Conservation (phyloP, 2,888 invertebrate species). For the Ganaspis brasiliensis region DNA sequence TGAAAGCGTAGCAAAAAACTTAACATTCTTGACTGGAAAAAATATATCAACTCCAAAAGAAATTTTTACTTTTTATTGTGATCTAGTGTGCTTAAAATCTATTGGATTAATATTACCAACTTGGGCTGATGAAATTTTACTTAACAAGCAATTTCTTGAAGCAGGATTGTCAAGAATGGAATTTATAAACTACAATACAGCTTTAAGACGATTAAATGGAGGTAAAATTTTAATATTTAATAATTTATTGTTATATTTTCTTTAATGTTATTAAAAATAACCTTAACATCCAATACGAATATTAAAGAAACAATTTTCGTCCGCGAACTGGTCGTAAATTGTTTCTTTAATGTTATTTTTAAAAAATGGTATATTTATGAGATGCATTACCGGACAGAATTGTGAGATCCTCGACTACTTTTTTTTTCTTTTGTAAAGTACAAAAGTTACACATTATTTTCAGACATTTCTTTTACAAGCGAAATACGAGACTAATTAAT, state of each 20-base stretch:
- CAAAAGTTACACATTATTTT: no score
- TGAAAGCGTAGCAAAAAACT: conserved; percentile 14
- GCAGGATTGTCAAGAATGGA: conserved; percentile 82
- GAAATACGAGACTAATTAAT: no score
- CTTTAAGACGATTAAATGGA: conserved; percentile 82
- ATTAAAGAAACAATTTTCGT: no score
- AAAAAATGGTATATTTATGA: no score
- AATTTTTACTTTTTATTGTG: conserved; percentile 61
- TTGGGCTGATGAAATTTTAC: conserved; percentile 82
- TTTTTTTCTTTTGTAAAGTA: no score
- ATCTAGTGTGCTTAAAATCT: conserved; percentile 77
- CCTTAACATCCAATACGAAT: no score
- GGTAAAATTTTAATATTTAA: conserved; percentile 74
- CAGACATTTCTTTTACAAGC: no score
- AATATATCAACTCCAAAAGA: not conserved
- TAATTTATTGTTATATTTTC: not conserved
- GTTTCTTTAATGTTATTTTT: no score
- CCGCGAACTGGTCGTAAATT: no score
- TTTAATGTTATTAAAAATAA: no score
- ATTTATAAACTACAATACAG: conserved; percentile 82
- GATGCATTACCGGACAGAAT: no score
- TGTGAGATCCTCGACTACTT: no score
- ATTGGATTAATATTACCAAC: conserved; percentile 82
- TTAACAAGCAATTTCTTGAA: conserved; percentile 82
- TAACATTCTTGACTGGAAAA: conserved; percentile 37